These are phyloP conservation scores for Zaprionus africanus DNA, from an alignment of 1,140 invertebrate genomes.

Conservation along the genomic window DNA sequence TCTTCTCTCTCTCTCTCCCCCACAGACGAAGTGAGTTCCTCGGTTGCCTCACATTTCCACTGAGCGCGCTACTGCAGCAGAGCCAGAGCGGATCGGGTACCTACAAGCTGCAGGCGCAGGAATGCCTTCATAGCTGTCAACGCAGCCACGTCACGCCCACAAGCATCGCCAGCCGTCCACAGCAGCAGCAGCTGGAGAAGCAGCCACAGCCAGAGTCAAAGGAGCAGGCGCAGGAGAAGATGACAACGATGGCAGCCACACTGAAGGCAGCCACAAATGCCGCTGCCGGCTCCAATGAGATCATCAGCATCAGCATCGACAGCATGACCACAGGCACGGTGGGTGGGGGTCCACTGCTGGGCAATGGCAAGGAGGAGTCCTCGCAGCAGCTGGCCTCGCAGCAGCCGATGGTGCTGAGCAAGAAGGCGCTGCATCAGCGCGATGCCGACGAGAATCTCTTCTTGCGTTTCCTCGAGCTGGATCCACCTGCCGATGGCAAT, in stretches of 20 bases:
- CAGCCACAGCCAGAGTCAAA: neutral
- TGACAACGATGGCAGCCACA: slow-evolving; percentile 51
- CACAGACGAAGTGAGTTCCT: slow-evolving; percentile 91
- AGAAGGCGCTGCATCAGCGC: slow-evolving; percentile 86
- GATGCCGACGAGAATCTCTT: slow-evolving; percentile 90
- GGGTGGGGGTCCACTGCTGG: neutral
- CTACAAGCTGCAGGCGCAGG: slow-evolving; percentile 85
- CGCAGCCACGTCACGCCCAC: slow-evolving; percentile 34
- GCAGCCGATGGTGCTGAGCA: slow-evolving; percentile 83
- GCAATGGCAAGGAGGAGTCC: slow-evolving; percentile 46
- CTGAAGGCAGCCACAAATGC: slow-evolving; percentile 38
- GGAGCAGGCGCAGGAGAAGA: neutral
- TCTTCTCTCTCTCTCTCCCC: neutral
- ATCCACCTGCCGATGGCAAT: slow-evolving; percentile 87
- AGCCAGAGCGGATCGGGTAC: slow-evolving; percentile 85
- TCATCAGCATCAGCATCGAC: slow-evolving; percentile 80
- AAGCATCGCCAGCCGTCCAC: slow-evolving; percentile 28
- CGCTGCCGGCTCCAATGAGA: slow-evolving; percentile 51
- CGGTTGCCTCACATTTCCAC: slow-evolving; percentile 91
- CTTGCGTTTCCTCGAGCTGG: slow-evolving; percentile 91
- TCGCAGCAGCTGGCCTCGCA: slow-evolving; percentile 36
- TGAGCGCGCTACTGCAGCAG: slow-evolving; percentile 88
- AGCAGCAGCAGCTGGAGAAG: neutral
- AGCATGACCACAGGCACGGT: slow-evolving; percentile 54
- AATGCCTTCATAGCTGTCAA: slow-evolving; percentile 67